Evolutionary conservation across 2,797 vertebrate species (phyloP).

Genomic region (Rhinogobio ventralis): DNA sequence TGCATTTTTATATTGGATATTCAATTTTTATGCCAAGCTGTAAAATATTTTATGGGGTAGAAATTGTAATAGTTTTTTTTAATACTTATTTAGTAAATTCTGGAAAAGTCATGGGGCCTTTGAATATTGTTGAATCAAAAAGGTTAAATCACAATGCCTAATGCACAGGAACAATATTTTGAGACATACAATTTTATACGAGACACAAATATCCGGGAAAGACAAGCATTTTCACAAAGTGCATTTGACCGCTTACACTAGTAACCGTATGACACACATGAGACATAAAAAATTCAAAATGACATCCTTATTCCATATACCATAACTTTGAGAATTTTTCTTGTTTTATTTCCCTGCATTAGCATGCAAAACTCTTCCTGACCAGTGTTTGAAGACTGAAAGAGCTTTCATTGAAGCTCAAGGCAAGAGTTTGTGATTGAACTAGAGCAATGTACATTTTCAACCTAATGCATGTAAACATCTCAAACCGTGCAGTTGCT

Average conservation of each 20-base stretch:
- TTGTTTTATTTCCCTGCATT: neutral
- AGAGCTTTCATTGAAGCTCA: constrained; percentile 29
- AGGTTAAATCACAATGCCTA: neutral
- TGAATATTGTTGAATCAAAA: neutral
- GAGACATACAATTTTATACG: too few relatives aligned
- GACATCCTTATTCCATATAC: neutral
- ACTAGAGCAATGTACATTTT: neutral
- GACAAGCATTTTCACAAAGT: neutral
- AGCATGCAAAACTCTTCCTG: neutral
- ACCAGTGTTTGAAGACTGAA: constrained; percentile 17
- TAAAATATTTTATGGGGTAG: too few relatives aligned
- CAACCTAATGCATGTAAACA: neutral
- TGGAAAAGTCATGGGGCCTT: neutral
- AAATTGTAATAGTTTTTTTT: too few relatives aligned
- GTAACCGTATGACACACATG: neutral
- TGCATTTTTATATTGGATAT: too few relatives aligned
- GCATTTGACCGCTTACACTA: neutral
- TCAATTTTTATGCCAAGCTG: too few relatives aligned
- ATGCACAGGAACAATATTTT: too few relatives aligned
- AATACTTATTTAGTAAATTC: neutral
- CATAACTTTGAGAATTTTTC: neutral
- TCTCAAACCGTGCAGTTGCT: neutral
- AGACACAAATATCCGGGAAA: neutral
- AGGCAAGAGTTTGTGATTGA: constrained; percentile 27
- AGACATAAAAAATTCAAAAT: neutral